These are phyloP conservation scores for Montipora capitata DNA, from an alignment of 92 coral and sea anemone genomes.

Conservation along the genomic window DNA sequence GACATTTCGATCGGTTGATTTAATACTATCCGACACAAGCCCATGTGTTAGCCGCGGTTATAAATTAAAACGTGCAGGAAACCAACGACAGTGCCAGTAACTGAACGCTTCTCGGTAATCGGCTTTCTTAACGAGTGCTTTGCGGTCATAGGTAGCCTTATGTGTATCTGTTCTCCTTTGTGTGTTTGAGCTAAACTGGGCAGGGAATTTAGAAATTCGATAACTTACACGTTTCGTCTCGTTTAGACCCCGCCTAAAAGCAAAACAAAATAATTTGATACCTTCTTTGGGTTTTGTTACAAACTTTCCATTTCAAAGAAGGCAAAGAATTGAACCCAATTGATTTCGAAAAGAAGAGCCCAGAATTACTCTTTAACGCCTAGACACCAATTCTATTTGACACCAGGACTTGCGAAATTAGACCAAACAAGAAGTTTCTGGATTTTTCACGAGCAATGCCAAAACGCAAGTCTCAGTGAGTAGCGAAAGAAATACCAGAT, in stretches of 20 bases:
- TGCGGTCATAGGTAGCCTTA: not conserved
- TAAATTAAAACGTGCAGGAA: not conserved
- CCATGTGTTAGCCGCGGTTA: slow-evolving; percentile 5
- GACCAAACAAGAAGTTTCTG: not conserved
- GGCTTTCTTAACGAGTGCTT: slow-evolving; percentile 1
- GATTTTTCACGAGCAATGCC: not conserved
- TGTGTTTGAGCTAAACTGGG: not conserved
- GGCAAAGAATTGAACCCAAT: not conserved
- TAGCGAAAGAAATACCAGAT: slow-evolving; percentile 8
- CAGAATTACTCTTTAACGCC: not conserved
- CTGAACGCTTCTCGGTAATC: slow-evolving; percentile 12
- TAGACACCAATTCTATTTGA: not conserved
- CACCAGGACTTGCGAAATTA: slow-evolving; percentile 28
- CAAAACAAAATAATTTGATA: not conserved
- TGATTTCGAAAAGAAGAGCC: too few species aligned
- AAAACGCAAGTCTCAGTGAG: not conserved
- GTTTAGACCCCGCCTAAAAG: not conserved
- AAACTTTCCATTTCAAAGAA: not conserved
- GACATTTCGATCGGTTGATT: slow-evolving; percentile 30
- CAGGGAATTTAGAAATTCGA: slow-evolving; percentile 6
- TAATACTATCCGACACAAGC: not conserved
- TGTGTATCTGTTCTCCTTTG: not conserved
- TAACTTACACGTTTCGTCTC: slow-evolving; percentile 1
- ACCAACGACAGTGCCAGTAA: slow-evolving; percentile 5
- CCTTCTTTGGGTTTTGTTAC: not conserved